phyloP scores from a whole-genome alignment of 2,113 vertebrate species.

The Axis porcinus region DNA sequence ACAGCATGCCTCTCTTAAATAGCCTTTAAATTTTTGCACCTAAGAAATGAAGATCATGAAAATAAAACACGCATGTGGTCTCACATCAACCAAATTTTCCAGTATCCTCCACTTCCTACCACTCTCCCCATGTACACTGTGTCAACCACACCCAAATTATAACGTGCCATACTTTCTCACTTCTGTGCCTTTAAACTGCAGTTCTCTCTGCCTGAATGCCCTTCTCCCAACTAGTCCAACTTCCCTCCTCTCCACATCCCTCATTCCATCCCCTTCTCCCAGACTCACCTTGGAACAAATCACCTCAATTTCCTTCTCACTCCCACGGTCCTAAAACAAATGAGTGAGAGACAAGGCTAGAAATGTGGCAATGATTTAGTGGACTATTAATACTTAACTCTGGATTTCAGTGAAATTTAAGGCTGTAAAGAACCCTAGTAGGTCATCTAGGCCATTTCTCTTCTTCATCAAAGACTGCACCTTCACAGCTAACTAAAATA shows the following conservation, averaged over 20 bases:
- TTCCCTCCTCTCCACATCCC: neutral
- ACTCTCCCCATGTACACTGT: accelerated
- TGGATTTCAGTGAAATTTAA: constrained; percentile 65
- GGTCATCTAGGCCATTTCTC: constrained; percentile 57
- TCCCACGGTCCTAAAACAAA: constrained; percentile 21
- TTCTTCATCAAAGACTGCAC: constrained; percentile 65
- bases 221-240: neutral
- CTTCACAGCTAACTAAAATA: constrained; percentile 62
- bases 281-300: constrained; percentile 36
- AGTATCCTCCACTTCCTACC: neutral
- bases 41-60: neutral
- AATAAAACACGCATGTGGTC: neutral
- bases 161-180: neutral
- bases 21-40: neutral
- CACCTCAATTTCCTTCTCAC: neutral
- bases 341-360: constrained; percentile 8
- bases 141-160: neutral
- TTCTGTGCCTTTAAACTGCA: neutral
- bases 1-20: neutral
- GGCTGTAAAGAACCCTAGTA: neutral
- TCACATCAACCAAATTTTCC: too few relatives aligned
- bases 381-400: constrained; percentile 63
- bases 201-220: neutral
- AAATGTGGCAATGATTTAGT: constrained; percentile 52
- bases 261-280: neutral